Conservation (phyloP, 2,888 invertebrate genomes). For the Ochlodes sylvanus region DNA sequence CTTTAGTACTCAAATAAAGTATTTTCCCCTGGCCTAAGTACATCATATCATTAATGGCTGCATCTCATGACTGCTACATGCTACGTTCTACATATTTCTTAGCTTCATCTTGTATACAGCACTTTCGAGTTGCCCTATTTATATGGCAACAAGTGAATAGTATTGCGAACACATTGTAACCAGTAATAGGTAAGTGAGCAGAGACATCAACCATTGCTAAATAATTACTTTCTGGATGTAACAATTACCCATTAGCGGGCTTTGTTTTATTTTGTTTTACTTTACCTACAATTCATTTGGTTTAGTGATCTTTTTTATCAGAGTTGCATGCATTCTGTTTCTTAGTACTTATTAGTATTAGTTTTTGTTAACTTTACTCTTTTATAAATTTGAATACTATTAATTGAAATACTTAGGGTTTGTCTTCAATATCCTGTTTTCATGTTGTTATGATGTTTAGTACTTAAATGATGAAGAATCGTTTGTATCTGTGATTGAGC, state of each 20-base stretch:
- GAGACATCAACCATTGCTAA: constrained; percentile 2
- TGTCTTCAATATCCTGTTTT: not conserved
- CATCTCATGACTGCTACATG: not conserved
- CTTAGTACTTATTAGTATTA: constrained; percentile 7
- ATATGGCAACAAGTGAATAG: too few relatives aligned
- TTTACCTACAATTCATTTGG: constrained; percentile 30
- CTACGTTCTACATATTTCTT: not conserved
- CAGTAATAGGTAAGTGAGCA: not conserved
- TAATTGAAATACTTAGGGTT: constrained; percentile 16
- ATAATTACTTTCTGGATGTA: constrained; percentile 6
- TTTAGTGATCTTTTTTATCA: constrained; percentile 18
- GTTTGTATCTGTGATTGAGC: constrained; percentile 63
- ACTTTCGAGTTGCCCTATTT: not conserved
- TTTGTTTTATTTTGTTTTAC: constrained; percentile 20
- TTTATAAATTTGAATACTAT: not conserved
- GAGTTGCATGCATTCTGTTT: constrained; percentile 16
- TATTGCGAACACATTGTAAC: too few relatives aligned
- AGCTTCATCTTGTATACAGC: not conserved
- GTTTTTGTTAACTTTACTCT: not conserved
- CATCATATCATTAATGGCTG: not conserved
- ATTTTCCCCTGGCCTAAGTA: not conserved
- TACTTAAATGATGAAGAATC: constrained; percentile 11
- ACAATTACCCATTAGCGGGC: constrained; percentile 5
- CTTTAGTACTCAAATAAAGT: constrained; percentile 41
- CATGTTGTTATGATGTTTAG: constrained; percentile 1